These are phyloP conservation scores for Nesometra sesokonis DNA, from an alignment of 35 echinoderm and acorn worm genomes.

Conservation along the genomic window DNA sequence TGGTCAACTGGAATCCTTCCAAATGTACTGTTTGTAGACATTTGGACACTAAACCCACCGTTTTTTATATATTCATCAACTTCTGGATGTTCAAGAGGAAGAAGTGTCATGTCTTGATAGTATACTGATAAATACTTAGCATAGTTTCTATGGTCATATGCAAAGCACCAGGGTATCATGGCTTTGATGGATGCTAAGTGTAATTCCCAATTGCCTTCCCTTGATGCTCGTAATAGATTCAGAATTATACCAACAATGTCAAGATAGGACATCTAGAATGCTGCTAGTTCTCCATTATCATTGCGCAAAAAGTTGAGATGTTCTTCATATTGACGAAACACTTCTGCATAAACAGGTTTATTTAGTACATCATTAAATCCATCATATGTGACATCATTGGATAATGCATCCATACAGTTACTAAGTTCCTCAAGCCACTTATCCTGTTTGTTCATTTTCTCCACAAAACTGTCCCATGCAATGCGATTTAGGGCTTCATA, in stretches of 20 bases:
- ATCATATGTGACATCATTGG: not conserved
- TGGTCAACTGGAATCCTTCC: not conserved
- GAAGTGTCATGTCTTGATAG: not conserved
- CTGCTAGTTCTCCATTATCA: too few relatives aligned
- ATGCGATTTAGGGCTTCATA: constrained; percentile 27
- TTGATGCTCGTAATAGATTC: too few relatives aligned
- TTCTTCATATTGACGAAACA: not conserved
- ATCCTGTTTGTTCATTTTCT: not conserved
- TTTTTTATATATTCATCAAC: not conserved
- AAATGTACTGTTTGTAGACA: not conserved
- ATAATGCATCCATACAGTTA: not conserved
- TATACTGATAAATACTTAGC: too few relatives aligned
- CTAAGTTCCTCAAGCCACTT: not conserved
- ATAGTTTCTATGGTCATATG: too few relatives aligned
- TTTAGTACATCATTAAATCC: too few relatives aligned
- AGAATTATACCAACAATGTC: too few relatives aligned
- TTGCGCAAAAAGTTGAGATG: too few relatives aligned
- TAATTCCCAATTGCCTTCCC: too few relatives aligned
- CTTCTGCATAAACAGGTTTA: not conserved
- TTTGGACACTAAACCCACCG: constrained; percentile 1
- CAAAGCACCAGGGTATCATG: too few relatives aligned
- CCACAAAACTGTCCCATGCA: constrained; percentile 24
- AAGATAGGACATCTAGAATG: too few relatives aligned
- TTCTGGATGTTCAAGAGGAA: not conserved
- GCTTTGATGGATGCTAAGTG: not conserved